phyloP scores from a whole-genome alignment of 2,888 invertebrate species.

The Callinectes sapidus region DNA sequence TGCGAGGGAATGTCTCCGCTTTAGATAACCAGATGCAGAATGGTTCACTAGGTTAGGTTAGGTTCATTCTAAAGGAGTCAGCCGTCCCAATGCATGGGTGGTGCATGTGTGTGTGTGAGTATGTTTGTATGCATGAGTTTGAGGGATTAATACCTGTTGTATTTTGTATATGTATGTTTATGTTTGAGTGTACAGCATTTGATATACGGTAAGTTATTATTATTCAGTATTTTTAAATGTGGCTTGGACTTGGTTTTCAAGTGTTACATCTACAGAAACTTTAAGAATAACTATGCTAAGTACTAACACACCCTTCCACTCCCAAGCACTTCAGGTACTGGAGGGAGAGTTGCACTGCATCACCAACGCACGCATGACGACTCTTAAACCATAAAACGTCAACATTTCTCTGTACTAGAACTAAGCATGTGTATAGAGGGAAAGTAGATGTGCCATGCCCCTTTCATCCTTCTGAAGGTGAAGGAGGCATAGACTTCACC shows the following conservation, averaged over 20 bases:
- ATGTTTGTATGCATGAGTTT: neutral
- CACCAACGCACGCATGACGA: neutral
- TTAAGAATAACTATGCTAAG: no score
- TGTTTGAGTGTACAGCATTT: neutral
- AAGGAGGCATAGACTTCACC: neutral
- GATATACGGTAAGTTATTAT: neutral
- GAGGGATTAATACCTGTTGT: neutral
- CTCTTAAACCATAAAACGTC: neutral
- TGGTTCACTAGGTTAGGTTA: neutral
- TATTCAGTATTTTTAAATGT: neutral
- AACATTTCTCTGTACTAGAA: neutral
- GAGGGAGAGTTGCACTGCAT: neutral
- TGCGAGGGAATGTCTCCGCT: neutral
- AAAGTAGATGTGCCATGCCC: neutral
- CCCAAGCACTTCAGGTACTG: neutral
- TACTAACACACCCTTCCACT: constrained; percentile 9
- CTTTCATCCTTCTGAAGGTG: neutral
- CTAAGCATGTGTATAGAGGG: constrained; percentile 2
- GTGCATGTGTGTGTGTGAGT: neutral
- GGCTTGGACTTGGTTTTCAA: neutral
- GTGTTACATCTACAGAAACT: neutral
- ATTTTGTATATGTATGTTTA: neutral
- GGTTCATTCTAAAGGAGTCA: neutral
- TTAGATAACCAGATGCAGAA: neutral
- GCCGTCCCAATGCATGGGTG: neutral